Conservation (phyloP, 2,888 invertebrate species). For the Lasius platythorax region DNA sequence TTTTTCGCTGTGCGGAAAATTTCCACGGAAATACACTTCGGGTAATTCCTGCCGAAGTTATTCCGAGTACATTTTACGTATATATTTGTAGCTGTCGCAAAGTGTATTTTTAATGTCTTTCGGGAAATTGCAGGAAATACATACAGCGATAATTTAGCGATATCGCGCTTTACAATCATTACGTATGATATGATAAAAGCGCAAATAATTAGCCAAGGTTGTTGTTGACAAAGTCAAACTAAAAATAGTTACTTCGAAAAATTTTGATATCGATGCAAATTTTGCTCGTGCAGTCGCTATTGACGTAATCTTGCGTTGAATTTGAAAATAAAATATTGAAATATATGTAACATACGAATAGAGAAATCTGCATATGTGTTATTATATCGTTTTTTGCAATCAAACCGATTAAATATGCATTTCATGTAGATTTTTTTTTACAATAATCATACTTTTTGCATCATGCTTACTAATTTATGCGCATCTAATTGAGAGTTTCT, state of each 20-base stretch:
- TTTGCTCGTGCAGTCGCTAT: neutral
- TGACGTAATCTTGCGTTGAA: neutral
- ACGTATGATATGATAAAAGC: neutral
- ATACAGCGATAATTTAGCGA: slow-evolving; percentile 7
- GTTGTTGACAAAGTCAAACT: neutral
- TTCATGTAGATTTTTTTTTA: neutral
- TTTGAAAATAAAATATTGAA: neutral
- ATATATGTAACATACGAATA: neutral
- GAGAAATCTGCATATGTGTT: neutral
- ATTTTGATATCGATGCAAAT: neutral
- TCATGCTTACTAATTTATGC: neutral
- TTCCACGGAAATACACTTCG: neutral
- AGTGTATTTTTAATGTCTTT: neutral
- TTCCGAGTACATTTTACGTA: neutral
- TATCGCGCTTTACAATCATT: slow-evolving; percentile 2
- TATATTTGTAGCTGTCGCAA: neutral
- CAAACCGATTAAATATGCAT: neutral
- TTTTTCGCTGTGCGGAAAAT: neutral
- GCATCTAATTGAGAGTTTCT: neutral
- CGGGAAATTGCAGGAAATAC: slow-evolving; percentile 13
- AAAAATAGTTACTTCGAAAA: neutral
- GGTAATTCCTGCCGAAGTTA: neutral
- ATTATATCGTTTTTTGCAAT: neutral
- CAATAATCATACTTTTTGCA: neutral
- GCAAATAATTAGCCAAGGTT: neutral